A percentile compares a stretch with the other conserved stretches of the same genome.
These are phyloP conservation scores for Agrenia bidenticulata DNA, from an alignment of 2,888 invertebrate species.

Conservation along the genomic window DNA sequence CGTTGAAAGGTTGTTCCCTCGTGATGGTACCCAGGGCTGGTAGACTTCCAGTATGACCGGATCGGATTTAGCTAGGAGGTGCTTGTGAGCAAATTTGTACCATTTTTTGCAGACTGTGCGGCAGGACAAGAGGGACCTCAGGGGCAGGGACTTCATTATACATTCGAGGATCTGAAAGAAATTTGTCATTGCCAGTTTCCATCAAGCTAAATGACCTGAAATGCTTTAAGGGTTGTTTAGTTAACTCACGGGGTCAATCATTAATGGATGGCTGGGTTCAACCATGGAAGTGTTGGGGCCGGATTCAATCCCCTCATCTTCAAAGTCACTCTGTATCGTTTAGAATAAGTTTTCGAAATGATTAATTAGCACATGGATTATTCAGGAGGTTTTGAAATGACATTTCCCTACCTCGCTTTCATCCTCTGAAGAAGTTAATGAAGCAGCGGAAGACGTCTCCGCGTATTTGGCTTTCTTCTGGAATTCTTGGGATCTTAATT, in stretches of 20 bases:
- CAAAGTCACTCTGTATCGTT: conserved; percentile 19
- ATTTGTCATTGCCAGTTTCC: not conserved
- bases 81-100: conserved; percentile 30
- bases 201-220: not conserved
- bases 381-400: not conserved
- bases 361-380: no score
- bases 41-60: conserved; percentile 37
- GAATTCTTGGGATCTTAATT: conserved; percentile 7
- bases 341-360: no score
- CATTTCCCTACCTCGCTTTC: not conserved
- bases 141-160: conserved; percentile 38
- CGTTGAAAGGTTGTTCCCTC: conserved; percentile 38
- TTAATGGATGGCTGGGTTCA: conserved; percentile 14
- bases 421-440: conserved; percentile 12
- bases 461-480: conserved; percentile 20
- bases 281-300: conserved; percentile 7
- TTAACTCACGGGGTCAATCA: conserved; percentile 13
- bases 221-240: no score
- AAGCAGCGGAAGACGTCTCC: conserved; percentile 15
- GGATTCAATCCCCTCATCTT: conserved; percentile 19
- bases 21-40: conserved; percentile 41
- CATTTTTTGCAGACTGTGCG: conserved; percentile 42
- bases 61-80: conserved; percentile 28
- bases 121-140: conserved; percentile 32
- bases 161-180: conserved; percentile 33